Conservation (phyloP, 2,113 vertebrate genomes). For the Alectura lathami region DNA sequence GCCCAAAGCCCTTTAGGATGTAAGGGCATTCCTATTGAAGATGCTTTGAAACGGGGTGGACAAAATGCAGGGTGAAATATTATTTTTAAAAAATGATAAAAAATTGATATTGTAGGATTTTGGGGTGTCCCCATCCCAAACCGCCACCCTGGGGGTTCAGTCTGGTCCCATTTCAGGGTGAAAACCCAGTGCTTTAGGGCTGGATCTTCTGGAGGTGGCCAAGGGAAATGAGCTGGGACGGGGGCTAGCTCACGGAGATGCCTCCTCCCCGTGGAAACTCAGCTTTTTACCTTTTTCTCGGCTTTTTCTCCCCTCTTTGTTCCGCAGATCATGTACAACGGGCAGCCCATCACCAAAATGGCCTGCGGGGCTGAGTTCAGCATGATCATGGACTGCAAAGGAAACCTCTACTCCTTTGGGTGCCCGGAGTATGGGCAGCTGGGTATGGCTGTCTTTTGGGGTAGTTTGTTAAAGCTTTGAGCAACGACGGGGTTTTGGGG, state of each 20-base stretch:
- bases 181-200: background rate
- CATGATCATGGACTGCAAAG: constrained; percentile 98
- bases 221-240: background rate
- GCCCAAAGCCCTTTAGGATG: background rate
- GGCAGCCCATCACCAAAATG: constrained; percentile 95
- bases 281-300: fast-evolving
- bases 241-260: background rate
- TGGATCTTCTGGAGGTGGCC: background rate
- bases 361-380: constrained; percentile 96
- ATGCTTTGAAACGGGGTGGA: background rate
- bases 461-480: background rate
- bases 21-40: background rate
- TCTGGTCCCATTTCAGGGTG: background rate
- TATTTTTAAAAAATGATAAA: too few species aligned
- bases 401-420: constrained; percentile 96
- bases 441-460: constrained; percentile 73
- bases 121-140: background rate
- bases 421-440: constrained; percentile 96
- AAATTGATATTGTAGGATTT: background rate
- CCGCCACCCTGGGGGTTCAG: too few species aligned
- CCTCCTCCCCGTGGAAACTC: background rate
- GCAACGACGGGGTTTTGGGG: fast-evolving
- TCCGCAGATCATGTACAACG: constrained; percentile 91
- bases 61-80: background rate
- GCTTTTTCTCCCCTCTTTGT: background rate